Conservation (phyloP, 2,888 invertebrate genomes). For the Drosophila stalkeri region DNA sequence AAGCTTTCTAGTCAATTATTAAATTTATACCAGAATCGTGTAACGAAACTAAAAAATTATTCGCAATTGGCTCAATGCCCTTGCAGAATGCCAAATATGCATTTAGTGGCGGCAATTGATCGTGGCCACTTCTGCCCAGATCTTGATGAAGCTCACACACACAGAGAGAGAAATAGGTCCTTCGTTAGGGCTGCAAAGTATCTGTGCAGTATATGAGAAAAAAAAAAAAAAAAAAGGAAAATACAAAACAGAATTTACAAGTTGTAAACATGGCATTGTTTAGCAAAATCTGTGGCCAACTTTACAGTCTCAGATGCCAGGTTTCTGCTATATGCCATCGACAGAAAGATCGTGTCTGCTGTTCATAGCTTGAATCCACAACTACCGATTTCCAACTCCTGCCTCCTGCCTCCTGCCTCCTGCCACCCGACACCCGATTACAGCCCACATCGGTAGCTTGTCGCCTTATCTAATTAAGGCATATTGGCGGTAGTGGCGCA, state of each 20-base stretch:
- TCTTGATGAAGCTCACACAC: slow-evolving; percentile 39
- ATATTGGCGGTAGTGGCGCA: slow-evolving; percentile 63
- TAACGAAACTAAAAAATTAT: slow-evolving; percentile 66
- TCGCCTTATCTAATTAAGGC: slow-evolving; percentile 80
- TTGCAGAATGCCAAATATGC: slow-evolving; percentile 80
- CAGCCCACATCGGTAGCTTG: slow-evolving; percentile 56
- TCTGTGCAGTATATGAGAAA: slow-evolving; percentile 9
- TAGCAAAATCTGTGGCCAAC: slow-evolving; percentile 28
- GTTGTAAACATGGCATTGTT: slow-evolving; percentile 82
- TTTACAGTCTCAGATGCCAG: slow-evolving; percentile 21
- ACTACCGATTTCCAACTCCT: slow-evolving; percentile 7
- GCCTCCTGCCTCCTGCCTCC: slow-evolving; percentile 4
- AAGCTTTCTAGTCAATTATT: slow-evolving; percentile 45
- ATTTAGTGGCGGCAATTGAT: slow-evolving; percentile 71
- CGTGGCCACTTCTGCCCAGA: slow-evolving; percentile 47
- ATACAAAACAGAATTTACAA: slow-evolving; percentile 70
- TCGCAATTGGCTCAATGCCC: slow-evolving; percentile 78
- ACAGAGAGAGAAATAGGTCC: slow-evolving; percentile 21
- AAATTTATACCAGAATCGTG: slow-evolving; percentile 70
- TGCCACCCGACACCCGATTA: slow-evolving; percentile 8
- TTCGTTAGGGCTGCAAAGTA: slow-evolving; percentile 40
- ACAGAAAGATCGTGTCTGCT: slow-evolving; percentile 70
- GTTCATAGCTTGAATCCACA: slow-evolving; percentile 39
- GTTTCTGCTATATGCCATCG: slow-evolving; percentile 51
- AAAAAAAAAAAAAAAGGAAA: slow-evolving; percentile 1